Percentiles rank a stretch among this genome's conserved stretches.
These are phyloP conservation scores for Bolborhynchus lineola DNA, from an alignment of 2,113 vertebrate species.

Conservation along the genomic window DNA sequence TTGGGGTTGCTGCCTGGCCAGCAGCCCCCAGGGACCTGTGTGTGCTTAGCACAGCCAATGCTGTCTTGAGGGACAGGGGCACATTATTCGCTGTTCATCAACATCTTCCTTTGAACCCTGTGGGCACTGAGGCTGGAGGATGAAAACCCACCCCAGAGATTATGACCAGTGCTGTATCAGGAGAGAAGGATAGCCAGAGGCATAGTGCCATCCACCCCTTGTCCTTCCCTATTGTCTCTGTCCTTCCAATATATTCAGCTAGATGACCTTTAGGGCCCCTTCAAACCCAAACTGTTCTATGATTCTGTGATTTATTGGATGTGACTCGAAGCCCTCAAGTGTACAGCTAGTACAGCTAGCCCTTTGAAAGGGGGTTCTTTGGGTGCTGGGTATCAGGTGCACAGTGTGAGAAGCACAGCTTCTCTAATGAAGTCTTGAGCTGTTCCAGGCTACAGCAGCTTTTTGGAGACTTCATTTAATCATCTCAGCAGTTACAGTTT, in stretches of 20 bases:
- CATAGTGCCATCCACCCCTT: accelerated
- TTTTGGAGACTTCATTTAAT: not conserved
- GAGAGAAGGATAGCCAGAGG: too few species aligned
- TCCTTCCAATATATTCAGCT: not conserved
- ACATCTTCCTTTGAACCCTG: not conserved
- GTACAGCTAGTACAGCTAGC: not conserved
- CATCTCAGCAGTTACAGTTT: not conserved
- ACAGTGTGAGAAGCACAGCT: not conserved
- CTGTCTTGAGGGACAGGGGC: not conserved
- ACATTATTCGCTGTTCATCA: accelerated
- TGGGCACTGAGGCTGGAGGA: not conserved
- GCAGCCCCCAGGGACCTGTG: not conserved
- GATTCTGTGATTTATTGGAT: not conserved
- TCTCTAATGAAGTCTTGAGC: not conserved
- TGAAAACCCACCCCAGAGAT: too few species aligned
- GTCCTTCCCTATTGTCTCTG: not conserved
- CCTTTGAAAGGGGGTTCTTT: accelerated
- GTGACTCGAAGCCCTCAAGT: accelerated
- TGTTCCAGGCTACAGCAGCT: not conserved
- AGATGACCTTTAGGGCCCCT: not conserved
- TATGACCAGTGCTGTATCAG: accelerated
- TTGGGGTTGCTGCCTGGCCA: not conserved
- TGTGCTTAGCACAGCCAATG: accelerated
- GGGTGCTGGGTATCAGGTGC: accelerated
- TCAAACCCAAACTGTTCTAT: not conserved